Evolutionary conservation across 2,888 invertebrate species (phyloP), one percentile per base, ranked within the genome.

Genomic region (Plebejus melissa): DNA sequence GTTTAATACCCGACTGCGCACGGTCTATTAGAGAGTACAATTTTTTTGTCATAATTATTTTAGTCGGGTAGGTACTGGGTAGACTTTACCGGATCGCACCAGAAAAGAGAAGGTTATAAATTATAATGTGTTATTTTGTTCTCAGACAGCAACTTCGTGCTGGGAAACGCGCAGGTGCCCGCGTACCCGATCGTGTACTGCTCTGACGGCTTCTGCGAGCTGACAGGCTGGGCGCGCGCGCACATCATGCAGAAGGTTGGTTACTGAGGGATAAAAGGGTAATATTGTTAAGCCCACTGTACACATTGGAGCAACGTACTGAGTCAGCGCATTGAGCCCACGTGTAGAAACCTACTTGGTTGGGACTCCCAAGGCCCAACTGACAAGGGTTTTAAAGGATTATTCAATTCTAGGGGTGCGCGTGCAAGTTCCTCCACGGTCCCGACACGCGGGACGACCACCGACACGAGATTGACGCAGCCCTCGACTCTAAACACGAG

Each of bases 151-250:
- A 98, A 98, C 94, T 98, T 98, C 93, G 98, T 98, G 85, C 94
- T 98, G 93, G 98, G 98, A 86, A 98, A 98, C 94, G 98, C 98
- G 82, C 98, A 98, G 94, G 98, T 98, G 84, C 96, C 96, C 78
- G 92, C 96, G 83, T 97, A 98, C 94, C 98, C 98, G 82, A 98
- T 98, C 94, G 98, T 98, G 84, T 98, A 98, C 94, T 98, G 98
- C 94, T 98, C 98, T 78, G 98, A 98, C 94, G 98, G 98, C 78
- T 98, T 98, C 94, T 98, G 98, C 91, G 98, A 98, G 94, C 96
- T 98, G 94, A 98, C 98, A 77, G 98, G 98, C 81, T 98, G 96
- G 94, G 95, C 97, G 81, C 95, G 98, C 84, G 98, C 98, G 80
- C 98, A 98, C 94, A 98, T 98, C 93, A 98, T 98, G 98, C 98